Percentiles rank a stretch among this genome's conserved stretches.
These are phyloP conservation scores for Phortica magna DNA, from an alignment of 2,888 invertebrate genomes.

Conservation along the genomic window DNA sequence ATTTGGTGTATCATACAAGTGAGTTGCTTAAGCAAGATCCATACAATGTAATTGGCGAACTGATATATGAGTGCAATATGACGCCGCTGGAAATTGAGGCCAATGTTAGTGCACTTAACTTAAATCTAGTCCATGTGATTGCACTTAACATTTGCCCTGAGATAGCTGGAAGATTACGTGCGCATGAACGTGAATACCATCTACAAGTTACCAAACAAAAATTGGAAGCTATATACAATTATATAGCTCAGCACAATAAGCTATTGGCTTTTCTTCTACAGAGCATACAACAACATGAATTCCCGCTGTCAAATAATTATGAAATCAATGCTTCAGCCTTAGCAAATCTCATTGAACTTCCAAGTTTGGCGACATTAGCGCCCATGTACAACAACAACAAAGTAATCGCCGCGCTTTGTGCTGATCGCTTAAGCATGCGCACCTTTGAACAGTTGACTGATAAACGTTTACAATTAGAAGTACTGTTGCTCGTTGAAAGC, in stretches of 20 bases:
- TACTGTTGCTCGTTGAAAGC: conserved; percentile 60
- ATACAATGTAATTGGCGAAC: conserved; percentile 82
- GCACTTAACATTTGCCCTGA: conserved; percentile 86
- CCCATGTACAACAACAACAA: conserved; percentile 61
- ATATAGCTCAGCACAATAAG: conserved; percentile 72
- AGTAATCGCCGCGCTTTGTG: conserved; percentile 66
- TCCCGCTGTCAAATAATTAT: conserved; percentile 36
- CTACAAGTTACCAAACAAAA: conserved; percentile 59
- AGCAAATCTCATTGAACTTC: conserved; percentile 58
- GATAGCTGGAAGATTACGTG: conserved; percentile 48
- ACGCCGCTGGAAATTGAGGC: conserved; percentile 84
- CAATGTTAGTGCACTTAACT: conserved; percentile 84
- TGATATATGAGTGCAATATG: conserved; percentile 84
- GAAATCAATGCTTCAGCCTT: conserved; percentile 62
- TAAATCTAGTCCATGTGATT: conserved; percentile 86
- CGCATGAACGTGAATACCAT: conserved; percentile 24
- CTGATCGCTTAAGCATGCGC: conserved; percentile 62
- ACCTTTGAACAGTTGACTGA: conserved; percentile 52
- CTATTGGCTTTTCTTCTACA: conserved; percentile 70
- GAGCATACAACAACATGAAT: conserved; percentile 55
- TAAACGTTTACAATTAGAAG: conserved; percentile 53
- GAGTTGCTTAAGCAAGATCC: conserved; percentile 76
- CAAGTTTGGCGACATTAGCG: conserved; percentile 60
- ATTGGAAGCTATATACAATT: conserved; percentile 72
- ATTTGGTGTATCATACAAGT: conserved; percentile 66